These are phyloP conservation scores for Ptychoptera albimana DNA, from an alignment of 2,888 invertebrate genomes.

Conservation along the genomic window DNA sequence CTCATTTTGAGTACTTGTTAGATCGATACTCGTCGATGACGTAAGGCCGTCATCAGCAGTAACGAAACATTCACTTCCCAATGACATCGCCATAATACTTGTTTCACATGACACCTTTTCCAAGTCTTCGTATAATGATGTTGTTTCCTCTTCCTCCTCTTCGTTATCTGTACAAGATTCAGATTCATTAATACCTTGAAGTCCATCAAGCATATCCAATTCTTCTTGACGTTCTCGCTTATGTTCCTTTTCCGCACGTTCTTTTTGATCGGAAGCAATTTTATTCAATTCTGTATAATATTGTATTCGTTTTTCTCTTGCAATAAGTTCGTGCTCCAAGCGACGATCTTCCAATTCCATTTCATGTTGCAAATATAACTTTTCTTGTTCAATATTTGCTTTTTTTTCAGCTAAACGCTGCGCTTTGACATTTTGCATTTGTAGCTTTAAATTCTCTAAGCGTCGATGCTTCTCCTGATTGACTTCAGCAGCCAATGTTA, in stretches of 20 bases:
- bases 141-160: constrained; percentile 10
- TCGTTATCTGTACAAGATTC: constrained; percentile 18
- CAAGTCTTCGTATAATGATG: constrained; percentile 15
- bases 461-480: constrained; percentile 15
- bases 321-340: constrained; percentile 18
- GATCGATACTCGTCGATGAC: too few relatives aligned
- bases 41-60: neutral
- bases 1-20: too few relatives aligned
- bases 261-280: constrained; percentile 7
- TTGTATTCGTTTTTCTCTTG: constrained; percentile 19
- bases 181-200: constrained; percentile 12
- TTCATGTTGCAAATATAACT: constrained; percentile 16
- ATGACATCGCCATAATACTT: neutral
- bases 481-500: constrained; percentile 12
- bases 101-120: too few relatives aligned
- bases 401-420: constrained; percentile 21
- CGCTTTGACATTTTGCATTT: constrained; percentile 18
- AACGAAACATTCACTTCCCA: neutral
- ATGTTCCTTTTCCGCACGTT: neutral
- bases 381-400: constrained; percentile 18
- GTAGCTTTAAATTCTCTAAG: constrained; percentile 18
- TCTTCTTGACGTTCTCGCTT: neutral
- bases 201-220: constrained; percentile 10
- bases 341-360: constrained; percentile 18
- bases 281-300: constrained; percentile 19